Conservation (phyloP, 92 coral and sea anemone genomes). For the Scolanthus callimorphus region DNA sequence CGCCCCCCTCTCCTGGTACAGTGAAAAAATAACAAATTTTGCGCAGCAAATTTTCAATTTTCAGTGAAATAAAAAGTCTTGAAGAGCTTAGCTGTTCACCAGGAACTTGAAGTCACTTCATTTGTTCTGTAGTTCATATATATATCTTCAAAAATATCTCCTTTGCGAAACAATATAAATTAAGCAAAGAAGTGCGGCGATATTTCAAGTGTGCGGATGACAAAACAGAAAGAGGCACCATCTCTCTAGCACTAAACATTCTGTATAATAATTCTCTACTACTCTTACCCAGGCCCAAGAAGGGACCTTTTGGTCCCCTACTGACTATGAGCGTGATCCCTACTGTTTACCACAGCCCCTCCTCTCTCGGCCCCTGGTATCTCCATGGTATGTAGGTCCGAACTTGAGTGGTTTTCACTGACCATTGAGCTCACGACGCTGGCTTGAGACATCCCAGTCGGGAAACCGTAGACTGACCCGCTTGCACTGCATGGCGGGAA, state of each 20-base stretch:
- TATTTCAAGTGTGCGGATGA: not conserved
- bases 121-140: too few species aligned
- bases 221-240: not conserved
- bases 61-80: too few species aligned
- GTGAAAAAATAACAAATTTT: too few species aligned
- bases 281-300: too few species aligned
- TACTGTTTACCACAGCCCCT: constrained; percentile 3
- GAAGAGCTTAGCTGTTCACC: too few species aligned
- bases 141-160: too few species aligned
- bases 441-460: constrained; percentile 59
- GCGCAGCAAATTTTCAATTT: too few species aligned
- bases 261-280: too few species aligned
- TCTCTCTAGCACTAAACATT: not conserved
- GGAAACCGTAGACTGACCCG: constrained; percentile 54
- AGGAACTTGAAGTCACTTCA: too few species aligned
- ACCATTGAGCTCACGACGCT: constrained; percentile 38
- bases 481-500: constrained; percentile 61
- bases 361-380: constrained; percentile 8
- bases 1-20: too few species aligned
- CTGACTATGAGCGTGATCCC: not conserved
- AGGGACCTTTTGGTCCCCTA: not conserved
- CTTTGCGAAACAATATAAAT: too few species aligned
- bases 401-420: constrained; percentile 38
- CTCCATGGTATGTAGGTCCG: constrained; percentile 46
- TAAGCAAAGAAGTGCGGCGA: not conserved